Conservation (phyloP, 2,888 invertebrate species). For the Eupsilia transversa region DNA sequence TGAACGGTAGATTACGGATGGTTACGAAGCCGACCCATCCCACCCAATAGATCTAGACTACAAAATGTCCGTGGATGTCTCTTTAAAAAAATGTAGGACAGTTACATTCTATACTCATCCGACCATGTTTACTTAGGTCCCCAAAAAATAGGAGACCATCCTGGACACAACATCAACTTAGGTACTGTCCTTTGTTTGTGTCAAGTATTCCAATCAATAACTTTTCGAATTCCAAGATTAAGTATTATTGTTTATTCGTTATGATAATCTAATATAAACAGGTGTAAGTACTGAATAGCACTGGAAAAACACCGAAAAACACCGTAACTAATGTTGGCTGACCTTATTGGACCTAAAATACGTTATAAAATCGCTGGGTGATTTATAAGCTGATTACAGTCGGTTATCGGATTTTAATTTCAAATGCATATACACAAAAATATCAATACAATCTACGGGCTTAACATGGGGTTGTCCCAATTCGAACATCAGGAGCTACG, state of each 20-base stretch:
- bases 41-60: background rate
- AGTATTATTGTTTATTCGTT: background rate
- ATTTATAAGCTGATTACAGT: background rate
- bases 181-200: background rate
- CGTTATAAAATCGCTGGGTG: background rate
- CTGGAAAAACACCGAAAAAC: background rate
- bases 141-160: background rate
- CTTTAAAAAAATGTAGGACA: background rate
- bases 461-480: slow-evolving; percentile 34
- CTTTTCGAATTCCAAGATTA: background rate
- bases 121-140: background rate
- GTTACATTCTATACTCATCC: background rate
- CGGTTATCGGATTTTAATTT: slow-evolving; percentile 8
- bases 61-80: background rate
- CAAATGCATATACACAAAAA: background rate
- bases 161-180: background rate
- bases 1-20: background rate
- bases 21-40: background rate
- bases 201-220: slow-evolving; percentile 9
- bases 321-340: background rate
- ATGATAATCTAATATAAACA: background rate
- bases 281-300: slow-evolving; percentile 5
- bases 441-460: slow-evolving; percentile 2
- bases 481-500: slow-evolving; percentile 37
- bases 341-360: slow-evolving; percentile 4